Percentiles rank a stretch among this genome's conserved stretches.
These are phyloP conservation scores for Eumeta japonica DNA, from an alignment of 1,140 invertebrate genomes.

Conservation along the genomic window DNA sequence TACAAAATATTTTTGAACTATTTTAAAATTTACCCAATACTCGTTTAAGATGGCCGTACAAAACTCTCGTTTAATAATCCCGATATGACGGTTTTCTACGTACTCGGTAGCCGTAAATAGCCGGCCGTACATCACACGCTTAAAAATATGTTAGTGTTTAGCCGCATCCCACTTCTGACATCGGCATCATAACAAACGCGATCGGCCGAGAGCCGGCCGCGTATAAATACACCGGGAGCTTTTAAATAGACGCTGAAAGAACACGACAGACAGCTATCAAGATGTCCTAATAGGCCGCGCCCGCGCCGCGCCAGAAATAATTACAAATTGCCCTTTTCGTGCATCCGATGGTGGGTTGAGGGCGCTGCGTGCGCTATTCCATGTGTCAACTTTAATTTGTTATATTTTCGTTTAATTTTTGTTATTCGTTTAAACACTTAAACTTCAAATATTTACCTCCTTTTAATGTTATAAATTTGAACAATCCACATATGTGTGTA, in stretches of 20 bases:
- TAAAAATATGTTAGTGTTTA: constrained; percentile 40
- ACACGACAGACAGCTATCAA: constrained; percentile 51
- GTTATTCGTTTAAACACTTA: too few species aligned
- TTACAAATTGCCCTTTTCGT: constrained; percentile 48
- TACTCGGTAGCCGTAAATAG: constrained; percentile 24
- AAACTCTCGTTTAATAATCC: too few species aligned
- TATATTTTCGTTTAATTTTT: constrained; percentile 5
- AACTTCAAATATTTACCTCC: too few species aligned
- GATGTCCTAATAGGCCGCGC: constrained; percentile 46
- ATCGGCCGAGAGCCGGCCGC: constrained; percentile 20
- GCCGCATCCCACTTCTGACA: constrained; percentile 25
- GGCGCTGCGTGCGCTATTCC: too few species aligned
- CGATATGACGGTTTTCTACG: not conserved
- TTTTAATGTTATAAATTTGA: too few species aligned
- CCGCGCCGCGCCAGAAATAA: constrained; percentile 42
- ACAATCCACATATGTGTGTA: too few species aligned
- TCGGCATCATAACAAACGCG: constrained; percentile 28
- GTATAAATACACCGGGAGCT: constrained; percentile 24
- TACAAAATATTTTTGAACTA: too few species aligned
- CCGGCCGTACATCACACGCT: constrained; percentile 27
- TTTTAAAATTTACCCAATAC: too few species aligned
- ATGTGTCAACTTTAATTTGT: constrained; percentile 9
- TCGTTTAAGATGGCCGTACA: too few species aligned
- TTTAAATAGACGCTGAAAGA: constrained; percentile 56
- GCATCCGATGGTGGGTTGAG: too few species aligned